Base-by-base conservation (phyloP, 1,140 invertebrate genomes). In the Thaumetopoea pityocampa region DNA sequence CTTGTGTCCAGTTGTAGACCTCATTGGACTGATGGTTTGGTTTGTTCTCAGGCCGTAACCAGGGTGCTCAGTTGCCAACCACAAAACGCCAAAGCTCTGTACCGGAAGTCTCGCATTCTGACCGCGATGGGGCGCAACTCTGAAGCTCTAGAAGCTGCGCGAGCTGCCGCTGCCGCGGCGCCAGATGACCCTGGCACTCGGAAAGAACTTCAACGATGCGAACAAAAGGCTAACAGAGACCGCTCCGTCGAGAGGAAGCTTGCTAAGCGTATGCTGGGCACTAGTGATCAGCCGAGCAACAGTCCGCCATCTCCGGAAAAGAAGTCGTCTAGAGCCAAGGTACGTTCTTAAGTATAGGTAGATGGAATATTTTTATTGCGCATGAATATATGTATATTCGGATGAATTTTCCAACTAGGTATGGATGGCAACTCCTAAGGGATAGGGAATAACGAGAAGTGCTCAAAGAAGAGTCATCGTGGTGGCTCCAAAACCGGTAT, bases 11-110 rank as follows among this genome's bases (percentile, higher is more conserved):
- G n/a, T n/a, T n/a, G n/a, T n/a, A n/a, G n/a, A n/a, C n/a, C n/a
- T n/a, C n/a, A n/a, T n/a, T n/a, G n/a, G n/a, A n/a, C n/a, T n/a
- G n/a, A n/a, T n/a, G n/a, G n/a, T 7, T 35, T 23, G 7, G 29
- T 18, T n/a, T n/a, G 11, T 19, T 55, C 48, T 0, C 52, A 83
- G 63, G 95, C 94, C 12, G 89, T 96, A 11, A 91, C 94, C 23
- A 87, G 89, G 71, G 95, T 97, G 0, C 72, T 97, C 4, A 86
- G 87, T 40, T 92, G 92, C 71, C 93, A 97, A 69, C 94, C 95
- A 6, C 83, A 91, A 42, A 97, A 98, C 86, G 90, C 94, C 0
- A 98, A 97, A 85, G 95, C 96, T 3, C 72, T 97, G 3, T 97
- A 92, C 74, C 90, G 95, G 54, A 96, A 96, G 88, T 93, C 92